These are phyloP conservation scores for Crocuta crocuta DNA, from an alignment of 2,113 vertebrate species.

Conservation along the genomic window DNA sequence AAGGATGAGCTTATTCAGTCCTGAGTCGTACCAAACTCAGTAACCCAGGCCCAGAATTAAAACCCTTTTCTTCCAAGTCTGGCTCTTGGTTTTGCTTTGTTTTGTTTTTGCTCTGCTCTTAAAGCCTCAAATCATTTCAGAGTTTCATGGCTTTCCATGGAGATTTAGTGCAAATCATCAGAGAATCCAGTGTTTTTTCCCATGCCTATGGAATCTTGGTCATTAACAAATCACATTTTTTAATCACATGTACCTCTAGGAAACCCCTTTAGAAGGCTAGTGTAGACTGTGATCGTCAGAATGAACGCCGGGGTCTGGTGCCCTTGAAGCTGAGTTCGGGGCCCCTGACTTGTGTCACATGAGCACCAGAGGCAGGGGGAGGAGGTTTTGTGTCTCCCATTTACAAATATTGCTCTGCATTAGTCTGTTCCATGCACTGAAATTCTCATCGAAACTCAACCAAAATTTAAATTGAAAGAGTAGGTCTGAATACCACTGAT, in stretches of 20 bases:
- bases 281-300: fast-evolving
- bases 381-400: too few species aligned
- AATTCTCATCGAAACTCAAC: not conserved
- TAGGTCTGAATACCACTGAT: not conserved
- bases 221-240: not conserved
- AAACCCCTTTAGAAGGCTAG: not conserved
- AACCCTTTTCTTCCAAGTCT: not conserved
- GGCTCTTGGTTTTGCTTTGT: not conserved
- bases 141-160: not conserved
- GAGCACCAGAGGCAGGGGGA: fast-evolving
- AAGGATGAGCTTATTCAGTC: not conserved
- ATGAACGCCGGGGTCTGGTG: too few species aligned
- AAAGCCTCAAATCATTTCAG: not conserved
- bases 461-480: not conserved
- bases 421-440: not conserved
- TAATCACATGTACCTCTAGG: not conserved
- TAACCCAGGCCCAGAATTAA: not conserved
- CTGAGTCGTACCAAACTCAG: not conserved
- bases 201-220: not conserved
- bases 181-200: not conserved
- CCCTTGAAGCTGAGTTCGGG: not conserved
- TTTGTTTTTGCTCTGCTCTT: not conserved
- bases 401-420: not conserved
- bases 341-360: not conserved
- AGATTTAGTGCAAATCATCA: not conserved